phyloP scores from a whole-genome alignment of 2,888 invertebrate species.

The Leptarthrus brevirostris region DNA sequence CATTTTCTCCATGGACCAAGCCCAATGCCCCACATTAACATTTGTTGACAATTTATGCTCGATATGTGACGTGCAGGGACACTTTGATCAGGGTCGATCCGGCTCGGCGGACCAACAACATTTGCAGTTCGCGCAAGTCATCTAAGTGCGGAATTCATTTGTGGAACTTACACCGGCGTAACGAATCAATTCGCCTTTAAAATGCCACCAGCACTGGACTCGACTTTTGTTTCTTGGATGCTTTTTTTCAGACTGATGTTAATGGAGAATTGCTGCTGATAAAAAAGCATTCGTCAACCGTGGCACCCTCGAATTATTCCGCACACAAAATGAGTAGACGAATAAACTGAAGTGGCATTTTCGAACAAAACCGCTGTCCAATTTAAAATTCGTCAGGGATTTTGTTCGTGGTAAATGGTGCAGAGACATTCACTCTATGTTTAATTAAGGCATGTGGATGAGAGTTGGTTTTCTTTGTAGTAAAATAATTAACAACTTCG shows the following conservation, averaged over 20 bases:
- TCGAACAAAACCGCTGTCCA: background rate
- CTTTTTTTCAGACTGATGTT: background rate
- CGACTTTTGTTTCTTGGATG: conserved; percentile 7
- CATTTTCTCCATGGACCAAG: background rate
- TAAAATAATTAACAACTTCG: too few species aligned
- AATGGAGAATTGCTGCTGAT: conserved; percentile 6
- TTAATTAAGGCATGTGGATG: conserved; percentile 1
- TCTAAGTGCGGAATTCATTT: conserved; percentile 18
- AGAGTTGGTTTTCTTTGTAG: background rate
- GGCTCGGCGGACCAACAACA: background rate
- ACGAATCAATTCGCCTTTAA: conserved; percentile 32
- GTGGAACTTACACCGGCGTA: conserved; percentile 1
- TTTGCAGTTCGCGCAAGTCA: conserved; percentile 38
- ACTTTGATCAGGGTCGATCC: background rate
- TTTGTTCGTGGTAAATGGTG: conserved; percentile 30
- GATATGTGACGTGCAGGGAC: background rate
- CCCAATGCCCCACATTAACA: background rate
- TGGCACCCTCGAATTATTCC: conserved; percentile 10
- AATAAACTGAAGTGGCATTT: background rate
- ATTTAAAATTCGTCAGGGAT: conserved; percentile 42
- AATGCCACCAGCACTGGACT: background rate
- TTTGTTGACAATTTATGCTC: conserved; percentile 8
- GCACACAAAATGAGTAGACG: background rate
- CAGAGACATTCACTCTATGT: conserved; percentile 1
- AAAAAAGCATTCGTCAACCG: background rate